Evolutionary conservation across 2,797 vertebrate genomes (phyloP), one percentile per base, ranked within the genome.

Genomic region (Poecilia wingei): DNA sequence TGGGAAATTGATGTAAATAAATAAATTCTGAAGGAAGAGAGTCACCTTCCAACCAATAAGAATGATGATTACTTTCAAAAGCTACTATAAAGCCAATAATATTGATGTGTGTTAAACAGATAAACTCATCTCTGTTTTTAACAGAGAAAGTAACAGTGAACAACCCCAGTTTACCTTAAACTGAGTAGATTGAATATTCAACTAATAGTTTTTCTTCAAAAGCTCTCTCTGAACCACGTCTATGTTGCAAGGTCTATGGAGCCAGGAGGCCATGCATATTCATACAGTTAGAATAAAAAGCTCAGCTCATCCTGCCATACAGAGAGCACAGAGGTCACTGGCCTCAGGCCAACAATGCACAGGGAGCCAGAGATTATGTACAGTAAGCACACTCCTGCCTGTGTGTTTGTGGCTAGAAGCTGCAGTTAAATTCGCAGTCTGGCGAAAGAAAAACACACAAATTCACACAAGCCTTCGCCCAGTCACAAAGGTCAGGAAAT

Each of bases 231-330:
- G 43, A 45, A 45, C 39, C 25, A 49, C 10, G 69, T 80, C 79
- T 82, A 49, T 66, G 79, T 84, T 90, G 81, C 74, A 80, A 45
- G 0, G 0, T 81, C 84, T 57, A 81, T 76, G 72, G 78, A 94
- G 91, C 94, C 95, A 96, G 94, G 94, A 95, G 93, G 95, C 87
- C 83, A 97, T 97, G 95, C 96, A 97, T 97, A 97, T 97, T 97
- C 96, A 97, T 93, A 82, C 92, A 75, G 82, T 6, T 49, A 57
- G 85, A 92, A 84, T 95, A 90, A 93, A 88, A 81, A 93, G 87
- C 84, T 90, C 70, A 72, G 88, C 77, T 74, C 87, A 85, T 87
- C 88, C 87, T 85, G 90, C 79, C 88, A 94, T 49, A 86, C 79
- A 74, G 69, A n/a, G 92, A 89, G 90, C 93, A 92, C 84, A 22